phyloP scores from a whole-genome alignment of 1,140 invertebrate genomes.

The Scaptomyza graminum region DNA sequence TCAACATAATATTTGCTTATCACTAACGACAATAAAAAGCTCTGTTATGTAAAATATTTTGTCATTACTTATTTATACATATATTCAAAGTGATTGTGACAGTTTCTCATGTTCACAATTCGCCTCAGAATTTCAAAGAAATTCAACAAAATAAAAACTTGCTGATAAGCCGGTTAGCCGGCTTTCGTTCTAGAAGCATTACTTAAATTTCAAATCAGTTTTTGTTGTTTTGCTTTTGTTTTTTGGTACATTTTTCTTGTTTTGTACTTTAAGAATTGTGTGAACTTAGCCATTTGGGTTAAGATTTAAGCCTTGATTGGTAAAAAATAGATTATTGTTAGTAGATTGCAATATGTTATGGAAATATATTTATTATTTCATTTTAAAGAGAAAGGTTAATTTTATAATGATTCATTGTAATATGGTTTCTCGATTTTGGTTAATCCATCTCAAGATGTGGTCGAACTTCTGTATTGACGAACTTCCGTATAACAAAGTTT shows the following conservation, averaged over 20 bases:
- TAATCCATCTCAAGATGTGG: no score
- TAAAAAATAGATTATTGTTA: no score
- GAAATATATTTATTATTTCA: no score
- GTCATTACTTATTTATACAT: neutral
- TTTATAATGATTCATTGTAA: no score
- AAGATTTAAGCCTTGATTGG: no score
- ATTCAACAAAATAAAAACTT: constrained; percentile 30
- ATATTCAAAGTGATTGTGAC: constrained; percentile 3
- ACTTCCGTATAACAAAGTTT: no score
- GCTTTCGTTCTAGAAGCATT: constrained; percentile 37
- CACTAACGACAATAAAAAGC: constrained; percentile 37
- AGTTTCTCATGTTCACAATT: constrained; percentile 16
- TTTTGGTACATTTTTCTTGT: no score
- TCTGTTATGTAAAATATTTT: constrained; percentile 36
- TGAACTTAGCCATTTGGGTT: constrained; percentile 52
- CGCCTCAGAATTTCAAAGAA: constrained; percentile 17
- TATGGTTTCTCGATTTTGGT: no score
- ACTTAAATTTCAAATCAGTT: constrained; percentile 35
- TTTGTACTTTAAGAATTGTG: constrained; percentile 53
- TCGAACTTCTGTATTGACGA: no score
- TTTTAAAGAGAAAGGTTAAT: no score
- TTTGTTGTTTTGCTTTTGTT: constrained; percentile 10
- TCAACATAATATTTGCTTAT: constrained; percentile 51
- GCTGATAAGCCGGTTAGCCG: constrained; percentile 66
- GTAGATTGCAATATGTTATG: no score